A percentile compares a stretch with the other conserved stretches of the same genome.
Conservation (phyloP, 1,140 invertebrate genomes). For the Drosophila kikkawai region DNA sequence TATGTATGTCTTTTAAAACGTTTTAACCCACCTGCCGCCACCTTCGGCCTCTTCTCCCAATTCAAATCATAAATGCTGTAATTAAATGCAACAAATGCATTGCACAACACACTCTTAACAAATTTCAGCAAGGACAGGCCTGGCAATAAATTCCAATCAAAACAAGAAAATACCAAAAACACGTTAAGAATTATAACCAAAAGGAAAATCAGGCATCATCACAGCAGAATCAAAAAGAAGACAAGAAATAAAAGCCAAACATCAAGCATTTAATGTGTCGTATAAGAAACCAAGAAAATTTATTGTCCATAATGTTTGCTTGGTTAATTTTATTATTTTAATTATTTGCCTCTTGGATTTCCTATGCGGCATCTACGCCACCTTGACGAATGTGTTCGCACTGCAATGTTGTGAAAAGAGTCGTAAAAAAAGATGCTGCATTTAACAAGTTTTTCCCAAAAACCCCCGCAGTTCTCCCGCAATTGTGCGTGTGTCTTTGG, state of each 20-base stretch:
- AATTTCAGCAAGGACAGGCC: conserved; percentile 47
- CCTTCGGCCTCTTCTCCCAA: neutral
- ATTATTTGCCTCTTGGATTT: conserved; percentile 58
- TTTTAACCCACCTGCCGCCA: neutral
- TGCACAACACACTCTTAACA: conserved; percentile 39
- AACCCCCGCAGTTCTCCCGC: neutral
- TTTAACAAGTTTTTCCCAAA: conserved; percentile 59
- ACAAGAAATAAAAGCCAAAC: conserved; percentile 6
- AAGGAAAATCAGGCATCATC: conserved; percentile 22
- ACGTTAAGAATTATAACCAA: conserved; percentile 60
- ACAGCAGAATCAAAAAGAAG: neutral
- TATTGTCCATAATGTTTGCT: conserved; percentile 57
- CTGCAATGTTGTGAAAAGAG: conserved; percentile 33
- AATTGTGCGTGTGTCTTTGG: conserved; percentile 33
- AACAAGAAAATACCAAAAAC: conserved; percentile 46
- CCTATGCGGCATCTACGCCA: conserved; percentile 25
- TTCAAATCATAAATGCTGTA: conserved; percentile 39
- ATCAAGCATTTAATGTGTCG: conserved; percentile 40
- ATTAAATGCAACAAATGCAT: conserved; percentile 45
- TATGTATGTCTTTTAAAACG: neutral
- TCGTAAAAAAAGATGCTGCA: conserved; percentile 47
- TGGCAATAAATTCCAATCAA: conserved; percentile 60
- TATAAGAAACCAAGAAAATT: conserved; percentile 38
- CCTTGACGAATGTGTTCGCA: conserved; percentile 56
- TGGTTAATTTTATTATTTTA: conserved; percentile 76